phyloP scores from a whole-genome alignment of 1,140 invertebrate genomes.

The Ceratoteleas bidentatus region DNA sequence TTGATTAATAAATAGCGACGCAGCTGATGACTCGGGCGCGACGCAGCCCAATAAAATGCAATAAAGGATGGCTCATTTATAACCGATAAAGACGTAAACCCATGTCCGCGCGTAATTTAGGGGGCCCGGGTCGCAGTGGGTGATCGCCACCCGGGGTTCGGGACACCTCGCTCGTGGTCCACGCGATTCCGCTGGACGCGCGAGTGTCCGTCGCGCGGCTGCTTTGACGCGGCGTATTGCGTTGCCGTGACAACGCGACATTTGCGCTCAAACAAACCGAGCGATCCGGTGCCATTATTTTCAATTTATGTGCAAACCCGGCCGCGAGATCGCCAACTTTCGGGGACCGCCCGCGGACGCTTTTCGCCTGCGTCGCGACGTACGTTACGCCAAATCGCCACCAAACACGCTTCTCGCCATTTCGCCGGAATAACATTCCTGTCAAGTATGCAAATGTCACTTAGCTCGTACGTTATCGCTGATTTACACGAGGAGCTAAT shows the following conservation, averaged over 20 bases:
- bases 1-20: conserved; percentile 54
- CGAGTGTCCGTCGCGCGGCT: not conserved
- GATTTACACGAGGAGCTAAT: conserved; percentile 14
- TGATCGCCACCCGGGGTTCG: conserved; percentile 74
- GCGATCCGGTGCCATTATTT: conserved; percentile 73
- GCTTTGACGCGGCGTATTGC: conserved; percentile 46
- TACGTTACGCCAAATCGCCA: conserved; percentile 49
- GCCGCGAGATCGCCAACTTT: conserved; percentile 73
- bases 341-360: conserved; percentile 71
- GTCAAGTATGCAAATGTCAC: conserved; percentile 57
- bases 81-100: conserved; percentile 78
- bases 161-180: conserved; percentile 72
- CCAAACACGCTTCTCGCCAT: conserved; percentile 49
- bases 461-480: conserved; percentile 25
- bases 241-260: conserved; percentile 71
- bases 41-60: conserved; percentile 56
- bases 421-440: conserved; percentile 14
- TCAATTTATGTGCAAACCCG: conserved; percentile 77
- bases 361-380: conserved; percentile 8
- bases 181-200: not conserved
- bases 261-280: conserved; percentile 67
- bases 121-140: conserved; percentile 52
- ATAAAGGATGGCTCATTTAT: conserved; percentile 70
- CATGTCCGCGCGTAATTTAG: conserved; percentile 77
- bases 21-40: conserved; percentile 39